phyloP scores from a whole-genome alignment of 1,140 invertebrate species.

The Drosophila mayri region DNA sequence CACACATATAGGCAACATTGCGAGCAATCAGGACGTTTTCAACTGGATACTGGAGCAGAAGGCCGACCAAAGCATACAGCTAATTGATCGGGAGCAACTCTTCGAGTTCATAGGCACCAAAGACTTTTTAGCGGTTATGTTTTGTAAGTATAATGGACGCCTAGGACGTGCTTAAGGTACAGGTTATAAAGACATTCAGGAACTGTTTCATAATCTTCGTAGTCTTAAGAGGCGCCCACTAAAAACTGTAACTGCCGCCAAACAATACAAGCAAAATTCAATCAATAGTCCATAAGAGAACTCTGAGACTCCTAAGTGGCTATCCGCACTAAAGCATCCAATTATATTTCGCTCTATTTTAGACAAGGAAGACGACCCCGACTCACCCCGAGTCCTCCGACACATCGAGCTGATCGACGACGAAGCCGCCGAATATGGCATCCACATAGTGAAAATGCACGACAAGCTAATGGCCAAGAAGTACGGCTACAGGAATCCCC shows the following conservation, averaged over 20 bases:
- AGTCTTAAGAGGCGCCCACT: conserved; percentile 60
- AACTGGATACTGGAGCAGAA: conserved; percentile 97
- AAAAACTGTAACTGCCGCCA: conserved; percentile 84
- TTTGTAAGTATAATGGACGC: conserved; percentile 90
- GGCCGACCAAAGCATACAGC: conserved; percentile 96
- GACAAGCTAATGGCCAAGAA: conserved; percentile 97
- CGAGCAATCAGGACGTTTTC: conserved; percentile 93
- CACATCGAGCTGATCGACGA: conserved; percentile 96
- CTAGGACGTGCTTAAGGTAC: conserved; percentile 44
- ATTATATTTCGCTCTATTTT: conserved; percentile 39
- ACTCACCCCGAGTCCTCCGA: conserved; percentile 90
- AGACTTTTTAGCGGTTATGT: conserved; percentile 96
- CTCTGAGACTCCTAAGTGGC: neutral
- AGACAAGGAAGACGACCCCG: conserved; percentile 94
- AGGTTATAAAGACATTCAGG: conserved; percentile 46
- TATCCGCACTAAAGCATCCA: neutral
- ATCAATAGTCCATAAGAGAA: conserved; percentile 22
- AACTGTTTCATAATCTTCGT: conserved; percentile 22
- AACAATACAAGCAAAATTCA: conserved; percentile 37
- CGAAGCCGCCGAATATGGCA: conserved; percentile 95
- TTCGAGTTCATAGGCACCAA: conserved; percentile 95
- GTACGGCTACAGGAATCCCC: conserved; percentile 95
- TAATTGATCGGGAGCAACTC: conserved; percentile 93
- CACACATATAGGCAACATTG: conserved; percentile 90
- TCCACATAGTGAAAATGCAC: conserved; percentile 95